Percentiles rank a stretch among this genome's conserved stretches.
These are phyloP conservation scores for Oncorhynchus keta DNA, from an alignment of 2,113 vertebrate species.

Conservation along the genomic window DNA sequence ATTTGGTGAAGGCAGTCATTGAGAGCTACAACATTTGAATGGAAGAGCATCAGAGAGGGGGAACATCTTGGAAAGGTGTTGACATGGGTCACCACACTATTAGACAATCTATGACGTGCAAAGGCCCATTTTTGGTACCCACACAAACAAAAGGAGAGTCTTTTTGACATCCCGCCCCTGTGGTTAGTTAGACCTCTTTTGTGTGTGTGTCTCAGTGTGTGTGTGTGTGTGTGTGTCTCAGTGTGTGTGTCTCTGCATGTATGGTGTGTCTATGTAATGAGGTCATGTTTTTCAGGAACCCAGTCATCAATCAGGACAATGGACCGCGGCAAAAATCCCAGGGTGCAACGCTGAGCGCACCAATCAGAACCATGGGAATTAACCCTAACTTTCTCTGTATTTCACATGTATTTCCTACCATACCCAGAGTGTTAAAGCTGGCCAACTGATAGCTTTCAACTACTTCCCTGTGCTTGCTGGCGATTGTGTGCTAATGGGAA, in stretches of 20 bases:
- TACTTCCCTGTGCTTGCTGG: slow-evolving; percentile 50
- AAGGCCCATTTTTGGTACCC: slow-evolving; percentile 7
- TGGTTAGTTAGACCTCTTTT: slow-evolving; percentile 6
- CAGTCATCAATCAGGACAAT: slow-evolving; percentile 66
- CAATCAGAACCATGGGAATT: slow-evolving; percentile 60
- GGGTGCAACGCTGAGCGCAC: slow-evolving; percentile 36
- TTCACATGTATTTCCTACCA: slow-evolving; percentile 40
- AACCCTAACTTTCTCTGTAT: slow-evolving; percentile 17
- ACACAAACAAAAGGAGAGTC: not conserved
- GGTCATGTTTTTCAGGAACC: slow-evolving; percentile 69
- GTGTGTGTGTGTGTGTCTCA: slow-evolving; percentile 1
- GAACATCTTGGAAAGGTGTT: not conserved
- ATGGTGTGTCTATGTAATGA: slow-evolving; percentile 42
- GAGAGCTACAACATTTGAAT: no score
- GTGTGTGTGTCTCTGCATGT: no score
- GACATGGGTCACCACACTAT: not conserved
- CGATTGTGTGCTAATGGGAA: slow-evolving; percentile 29
- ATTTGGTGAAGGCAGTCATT: not conserved
- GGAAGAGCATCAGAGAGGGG: not conserved
- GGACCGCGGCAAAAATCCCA: slow-evolving; percentile 41
- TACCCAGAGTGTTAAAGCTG: slow-evolving; percentile 16
- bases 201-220: slow-evolving; percentile 8
- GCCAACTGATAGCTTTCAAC: slow-evolving; percentile 38
- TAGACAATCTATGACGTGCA: not conserved
- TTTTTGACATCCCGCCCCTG: slow-evolving; percentile 24